Evolutionary conservation across 2,888 invertebrate species (phyloP).

Genomic region (Noctuana brunneofusca): DNA sequence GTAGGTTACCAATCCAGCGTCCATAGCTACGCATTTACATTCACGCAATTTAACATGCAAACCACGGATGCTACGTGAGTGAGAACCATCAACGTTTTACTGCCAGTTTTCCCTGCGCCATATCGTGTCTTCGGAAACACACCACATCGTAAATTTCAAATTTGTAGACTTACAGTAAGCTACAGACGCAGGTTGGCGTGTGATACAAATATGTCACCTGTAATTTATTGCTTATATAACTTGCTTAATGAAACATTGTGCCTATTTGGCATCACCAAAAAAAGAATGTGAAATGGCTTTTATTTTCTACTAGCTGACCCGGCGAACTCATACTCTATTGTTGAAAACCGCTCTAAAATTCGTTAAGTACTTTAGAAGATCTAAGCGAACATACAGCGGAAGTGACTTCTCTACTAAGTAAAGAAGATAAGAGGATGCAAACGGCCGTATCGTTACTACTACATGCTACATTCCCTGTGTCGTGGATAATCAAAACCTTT

Average conservation of each 20-base stretch:
- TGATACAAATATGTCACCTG: constrained; percentile 18
- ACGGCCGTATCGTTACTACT: too few relatives aligned
- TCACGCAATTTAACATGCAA: constrained; percentile 11
- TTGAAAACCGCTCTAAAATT: too few relatives aligned
- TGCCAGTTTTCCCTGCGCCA: constrained; percentile 4
- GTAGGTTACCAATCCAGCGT: too few relatives aligned
- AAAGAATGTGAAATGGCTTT: too few relatives aligned
- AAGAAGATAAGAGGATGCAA: too few relatives aligned
- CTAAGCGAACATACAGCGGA: too few relatives aligned
- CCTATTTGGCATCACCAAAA: neutral
- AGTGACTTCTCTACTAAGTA: too few relatives aligned
- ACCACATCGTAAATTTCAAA: constrained; percentile 26
- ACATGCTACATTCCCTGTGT: too few relatives aligned
- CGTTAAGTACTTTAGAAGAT: too few relatives aligned
- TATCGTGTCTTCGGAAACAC: constrained; percentile 14
- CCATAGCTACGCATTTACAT: neutral
- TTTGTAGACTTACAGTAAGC: neutral
- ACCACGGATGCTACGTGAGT: constrained; percentile 5
- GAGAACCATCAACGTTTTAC: constrained; percentile 26
- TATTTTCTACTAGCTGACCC: too few relatives aligned
- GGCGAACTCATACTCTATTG: too few relatives aligned
- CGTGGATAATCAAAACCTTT: too few relatives aligned
- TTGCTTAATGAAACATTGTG: neutral
- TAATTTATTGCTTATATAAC: constrained; percentile 5
- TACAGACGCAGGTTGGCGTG: neutral